Evolutionary conservation across 2,888 invertebrate species (phyloP), one percentile per base, ranked within the genome.

Genomic region (Cecidostiba fungosa): DNA sequence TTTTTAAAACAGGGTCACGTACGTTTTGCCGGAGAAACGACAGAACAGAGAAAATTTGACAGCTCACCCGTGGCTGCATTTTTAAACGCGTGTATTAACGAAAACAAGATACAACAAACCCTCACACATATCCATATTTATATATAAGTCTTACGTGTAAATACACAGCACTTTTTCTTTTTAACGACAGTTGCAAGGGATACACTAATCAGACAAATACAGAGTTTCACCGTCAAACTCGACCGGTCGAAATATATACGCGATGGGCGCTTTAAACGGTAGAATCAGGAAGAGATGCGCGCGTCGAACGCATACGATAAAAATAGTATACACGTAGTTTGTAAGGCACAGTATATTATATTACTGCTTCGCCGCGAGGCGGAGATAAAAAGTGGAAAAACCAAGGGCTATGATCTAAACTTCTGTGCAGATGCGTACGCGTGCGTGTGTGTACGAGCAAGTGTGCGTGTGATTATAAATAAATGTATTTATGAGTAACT

Each of bases 401-500:
- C 82, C 85, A 84, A 86, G 77, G 84, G 87, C 85, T 88, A 87
- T 86, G 88, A 89, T 88, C 88, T 89, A 88, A 73, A 89, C 26
- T 77, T 81, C 59, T 82, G 76, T 77, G 82, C 54, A 82, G 82
- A 36, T 84, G 62, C 74, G 69, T 76, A 74, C 76, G 59, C 23
- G 73, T 62, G 73, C 43, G 80, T 81, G 76, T 82, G 16, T 50
- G 39, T 76, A 43, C 39, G 79, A 26, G 54, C 72, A 77, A 78
- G 47, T 50, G 72, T 73, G 70, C 19, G 59, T 83, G 72, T 47
- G 66, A 82, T 66, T 79, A 88, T 87, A 88, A 84, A 89, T 85
- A 89, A 86, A 86, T 88, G 88, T 88, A 88, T 89, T 88, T 89
- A 89, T 86, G 87, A 89, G 84, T 76, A 84, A 81, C 83, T 88